Evolutionary conservation across 2,888 invertebrate genomes (phyloP).

Genomic region (Suillia variegata): DNA sequence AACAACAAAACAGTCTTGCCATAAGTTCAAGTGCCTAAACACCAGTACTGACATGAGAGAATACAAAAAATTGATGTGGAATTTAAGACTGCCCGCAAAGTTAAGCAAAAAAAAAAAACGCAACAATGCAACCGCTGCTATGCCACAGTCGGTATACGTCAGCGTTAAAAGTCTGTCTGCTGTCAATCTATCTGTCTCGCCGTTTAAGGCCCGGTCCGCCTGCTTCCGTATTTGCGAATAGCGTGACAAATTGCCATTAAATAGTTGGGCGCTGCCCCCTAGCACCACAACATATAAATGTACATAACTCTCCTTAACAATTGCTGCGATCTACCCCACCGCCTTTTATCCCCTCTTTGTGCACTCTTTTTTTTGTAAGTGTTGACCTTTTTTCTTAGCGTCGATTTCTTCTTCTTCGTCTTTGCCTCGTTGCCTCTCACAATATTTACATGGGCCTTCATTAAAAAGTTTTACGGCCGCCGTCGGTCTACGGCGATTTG

Average conservation of each 20-base stretch:
- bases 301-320: not conserved
- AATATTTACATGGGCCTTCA: conserved; percentile 36
- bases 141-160: no score
- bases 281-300: conserved; percentile 25
- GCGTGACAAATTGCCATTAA: conserved; percentile 27
- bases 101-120: no score
- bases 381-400: not conserved
- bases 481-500: conserved; percentile 34
- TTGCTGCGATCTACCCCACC: not conserved
- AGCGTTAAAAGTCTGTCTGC: no score
- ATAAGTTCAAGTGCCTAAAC: no score
- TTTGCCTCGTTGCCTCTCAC: no score
- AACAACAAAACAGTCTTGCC: no score
- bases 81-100: no score
- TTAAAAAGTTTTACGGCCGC: conserved; percentile 31
- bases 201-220: not conserved
- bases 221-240: conserved; percentile 8
- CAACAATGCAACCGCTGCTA: not conserved
- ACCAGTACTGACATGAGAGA: no score
- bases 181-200: no score
- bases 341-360: not conserved
- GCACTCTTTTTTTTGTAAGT: not conserved
- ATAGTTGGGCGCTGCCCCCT: not conserved
- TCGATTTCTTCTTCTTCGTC: not conserved
- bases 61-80: no score